Conservation (phyloP, 2,888 invertebrate species). For the Stegophylla sp. region DNA sequence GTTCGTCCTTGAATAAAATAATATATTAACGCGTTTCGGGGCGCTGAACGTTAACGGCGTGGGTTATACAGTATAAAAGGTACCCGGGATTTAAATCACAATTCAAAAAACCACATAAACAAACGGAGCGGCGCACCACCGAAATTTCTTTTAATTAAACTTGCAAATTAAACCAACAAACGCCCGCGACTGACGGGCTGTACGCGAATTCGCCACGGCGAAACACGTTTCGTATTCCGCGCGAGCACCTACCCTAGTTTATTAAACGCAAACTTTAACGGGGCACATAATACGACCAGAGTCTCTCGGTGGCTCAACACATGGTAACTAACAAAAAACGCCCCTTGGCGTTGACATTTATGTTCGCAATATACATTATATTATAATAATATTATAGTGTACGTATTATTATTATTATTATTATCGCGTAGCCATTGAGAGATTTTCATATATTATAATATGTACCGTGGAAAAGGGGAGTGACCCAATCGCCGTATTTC, state of each 20-base stretch:
- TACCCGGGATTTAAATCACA: background rate
- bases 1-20: too few relatives aligned
- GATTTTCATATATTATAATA: too few relatives aligned
- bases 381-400: too few relatives aligned
- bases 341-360: constrained; percentile 25
- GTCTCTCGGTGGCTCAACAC: constrained; percentile 29
- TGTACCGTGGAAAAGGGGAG: background rate
- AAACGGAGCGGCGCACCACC: background rate
- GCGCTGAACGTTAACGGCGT: too few relatives aligned
- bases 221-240: constrained; percentile 28
- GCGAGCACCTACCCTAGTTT: constrained; percentile 33
- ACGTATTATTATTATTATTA: too few relatives aligned
- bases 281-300: background rate
- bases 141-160: constrained; percentile 43
- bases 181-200: too few relatives aligned
- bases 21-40: too few relatives aligned
- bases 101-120: background rate
- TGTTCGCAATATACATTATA: constrained; percentile 21
- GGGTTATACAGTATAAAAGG: too few relatives aligned
- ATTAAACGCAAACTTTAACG: constrained; percentile 31
- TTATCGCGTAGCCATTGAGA: background rate
- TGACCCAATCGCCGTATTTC: background rate
- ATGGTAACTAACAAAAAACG: constrained; percentile 26
- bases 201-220: background rate
- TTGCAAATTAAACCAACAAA: constrained; percentile 39